Evolutionary conservation across 2,888 invertebrate genomes (phyloP).

Genomic region (Phlogophora meticulosa): DNA sequence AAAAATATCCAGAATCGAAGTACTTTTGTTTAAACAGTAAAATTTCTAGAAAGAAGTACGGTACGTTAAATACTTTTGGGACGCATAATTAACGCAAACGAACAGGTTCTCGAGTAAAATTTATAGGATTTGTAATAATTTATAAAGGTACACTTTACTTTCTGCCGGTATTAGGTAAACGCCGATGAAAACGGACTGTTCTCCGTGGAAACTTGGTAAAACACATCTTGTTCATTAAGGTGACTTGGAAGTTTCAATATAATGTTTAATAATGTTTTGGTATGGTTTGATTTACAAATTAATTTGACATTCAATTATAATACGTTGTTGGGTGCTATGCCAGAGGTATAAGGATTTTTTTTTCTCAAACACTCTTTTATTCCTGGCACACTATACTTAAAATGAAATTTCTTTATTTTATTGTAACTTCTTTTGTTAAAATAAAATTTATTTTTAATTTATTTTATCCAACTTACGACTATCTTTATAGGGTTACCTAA

Average conservation of each 20-base stretch:
- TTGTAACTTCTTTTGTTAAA: too few species aligned
- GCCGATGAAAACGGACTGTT: slow-evolving; percentile 12
- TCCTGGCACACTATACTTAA: too few species aligned
- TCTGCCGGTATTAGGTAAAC: slow-evolving; percentile 21
- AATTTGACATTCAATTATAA: background rate
- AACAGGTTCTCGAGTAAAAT: slow-evolving; percentile 33
- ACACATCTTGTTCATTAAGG: slow-evolving; percentile 13
- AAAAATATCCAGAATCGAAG: background rate
- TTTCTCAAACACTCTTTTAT: too few species aligned
- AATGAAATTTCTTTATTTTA: too few species aligned
- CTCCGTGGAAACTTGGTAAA: slow-evolving; percentile 12
- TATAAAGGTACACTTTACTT: slow-evolving; percentile 35
- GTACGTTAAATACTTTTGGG: slow-evolving; percentile 22
- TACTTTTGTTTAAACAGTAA: slow-evolving; percentile 33
- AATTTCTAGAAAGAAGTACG: slow-evolving; percentile 7
- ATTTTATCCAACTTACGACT: too few species aligned
- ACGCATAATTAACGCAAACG: slow-evolving; percentile 47
- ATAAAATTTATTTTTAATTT: too few species aligned
- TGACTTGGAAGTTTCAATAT: slow-evolving; percentile 20
- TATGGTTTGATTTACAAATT: slow-evolving; percentile 5
- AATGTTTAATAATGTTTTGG: background rate
- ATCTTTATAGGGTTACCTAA: too few species aligned
- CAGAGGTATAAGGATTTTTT: too few species aligned
- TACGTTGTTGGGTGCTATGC: too few species aligned
- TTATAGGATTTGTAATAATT: slow-evolving; percentile 54